Evolutionary conservation across 35 echinoderm and acorn worm species (phyloP).

Genomic region (Anneissia japonica): DNA sequence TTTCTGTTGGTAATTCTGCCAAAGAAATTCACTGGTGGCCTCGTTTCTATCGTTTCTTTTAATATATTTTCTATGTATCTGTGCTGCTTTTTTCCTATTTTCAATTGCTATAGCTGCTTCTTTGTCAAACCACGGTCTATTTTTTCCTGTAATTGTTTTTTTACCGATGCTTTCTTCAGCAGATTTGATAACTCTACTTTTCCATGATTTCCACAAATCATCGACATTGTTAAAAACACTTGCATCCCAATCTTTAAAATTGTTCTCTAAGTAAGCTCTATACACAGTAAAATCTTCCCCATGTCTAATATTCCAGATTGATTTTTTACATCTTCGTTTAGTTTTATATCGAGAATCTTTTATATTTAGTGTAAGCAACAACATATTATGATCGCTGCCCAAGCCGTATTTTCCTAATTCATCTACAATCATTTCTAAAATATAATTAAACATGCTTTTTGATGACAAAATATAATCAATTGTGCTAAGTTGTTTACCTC

Average conservation of each 20-base stretch:
- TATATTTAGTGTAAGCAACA: background rate
- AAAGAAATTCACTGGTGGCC: too few species aligned
- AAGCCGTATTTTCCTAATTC: background rate
- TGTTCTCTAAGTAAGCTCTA: background rate
- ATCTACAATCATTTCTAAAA: background rate
- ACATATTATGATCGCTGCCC: background rate
- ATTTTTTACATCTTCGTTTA: background rate
- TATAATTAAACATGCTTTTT: background rate
- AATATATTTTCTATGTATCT: too few species aligned
- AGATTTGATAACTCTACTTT: background rate
- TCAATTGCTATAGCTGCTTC: too few species aligned
- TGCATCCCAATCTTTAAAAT: background rate
- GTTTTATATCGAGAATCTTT: background rate
- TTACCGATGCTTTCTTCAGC: background rate
- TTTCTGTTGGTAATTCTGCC: too few species aligned
- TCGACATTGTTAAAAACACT: background rate
- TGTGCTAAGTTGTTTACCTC: background rate
- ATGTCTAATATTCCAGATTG: background rate
- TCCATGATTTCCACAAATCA: background rate
- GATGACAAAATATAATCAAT: conserved; percentile 13
- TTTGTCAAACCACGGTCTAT: too few species aligned
- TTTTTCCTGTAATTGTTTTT: background rate
- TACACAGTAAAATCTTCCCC: background rate
- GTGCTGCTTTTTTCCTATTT: too few species aligned
- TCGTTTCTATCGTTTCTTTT: too few species aligned